Conservation (phyloP, 2,888 invertebrate species). For the Ochropleura leucogaster region DNA sequence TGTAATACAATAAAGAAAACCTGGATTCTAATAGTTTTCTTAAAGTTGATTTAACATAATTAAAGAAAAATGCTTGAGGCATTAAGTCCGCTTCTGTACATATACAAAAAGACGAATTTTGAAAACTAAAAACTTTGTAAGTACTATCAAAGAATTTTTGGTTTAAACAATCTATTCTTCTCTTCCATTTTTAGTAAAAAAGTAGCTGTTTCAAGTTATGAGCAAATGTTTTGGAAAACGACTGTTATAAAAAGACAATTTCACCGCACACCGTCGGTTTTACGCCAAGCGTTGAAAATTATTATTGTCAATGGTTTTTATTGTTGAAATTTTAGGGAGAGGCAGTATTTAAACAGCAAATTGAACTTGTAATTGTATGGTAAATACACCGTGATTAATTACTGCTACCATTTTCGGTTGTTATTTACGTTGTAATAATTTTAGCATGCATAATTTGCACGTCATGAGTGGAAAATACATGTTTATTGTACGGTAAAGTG, state of each 20-base stretch:
- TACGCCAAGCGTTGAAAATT: constrained; percentile 36
- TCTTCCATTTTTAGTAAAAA: not conserved
- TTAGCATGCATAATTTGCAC: constrained; percentile 47
- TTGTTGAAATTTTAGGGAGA: constrained; percentile 16
- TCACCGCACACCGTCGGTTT: constrained; percentile 12
- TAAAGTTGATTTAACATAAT: not conserved
- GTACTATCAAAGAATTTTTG: not conserved
- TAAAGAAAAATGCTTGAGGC: not conserved
- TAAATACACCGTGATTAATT: constrained; percentile 61
- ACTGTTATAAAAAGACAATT: constrained; percentile 35
- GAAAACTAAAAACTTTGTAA: not conserved
- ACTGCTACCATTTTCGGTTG: constrained; percentile 53
- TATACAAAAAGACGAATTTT: not conserved
- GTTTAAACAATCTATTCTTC: not conserved
- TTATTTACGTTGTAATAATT: constrained; percentile 41
- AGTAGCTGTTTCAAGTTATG: constrained; percentile 1
- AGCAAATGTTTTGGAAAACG: constrained; percentile 49
- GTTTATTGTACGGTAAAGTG: constrained; percentile 54
- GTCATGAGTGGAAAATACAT: constrained; percentile 50
- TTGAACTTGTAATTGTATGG: constrained; percentile 56
- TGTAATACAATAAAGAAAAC: too few relatives aligned
- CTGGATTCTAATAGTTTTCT: too few relatives aligned
- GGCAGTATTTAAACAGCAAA: constrained; percentile 39
- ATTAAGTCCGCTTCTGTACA: not conserved
- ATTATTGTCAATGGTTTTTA: constrained; percentile 40